Percentiles rank a stretch among this genome's conserved stretches.
Evolutionary conservation across 1,140 invertebrate genomes (phyloP).

Genomic region (Mamestra configurata): DNA sequence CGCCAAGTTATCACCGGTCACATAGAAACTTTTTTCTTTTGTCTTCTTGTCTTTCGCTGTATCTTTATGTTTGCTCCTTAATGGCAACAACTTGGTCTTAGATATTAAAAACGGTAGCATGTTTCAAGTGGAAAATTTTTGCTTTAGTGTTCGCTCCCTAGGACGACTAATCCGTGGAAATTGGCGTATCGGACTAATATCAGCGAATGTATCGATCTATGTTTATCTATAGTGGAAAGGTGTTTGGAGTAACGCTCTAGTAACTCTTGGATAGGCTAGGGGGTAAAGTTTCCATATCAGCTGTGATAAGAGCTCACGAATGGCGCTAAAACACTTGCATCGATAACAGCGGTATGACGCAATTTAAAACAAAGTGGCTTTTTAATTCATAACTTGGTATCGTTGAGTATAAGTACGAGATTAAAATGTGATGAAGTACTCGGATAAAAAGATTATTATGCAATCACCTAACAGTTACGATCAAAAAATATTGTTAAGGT

Average conservation of each 20-base stretch:
- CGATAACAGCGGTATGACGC: not conserved
- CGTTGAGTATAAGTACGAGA: not conserved
- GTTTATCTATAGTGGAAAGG: constrained; percentile 58
- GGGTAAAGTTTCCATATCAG: constrained; percentile 52
- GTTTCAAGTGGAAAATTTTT: constrained; percentile 10
- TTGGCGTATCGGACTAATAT: constrained; percentile 56
- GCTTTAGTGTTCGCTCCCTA: not conserved
- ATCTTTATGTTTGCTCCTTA: constrained; percentile 61
- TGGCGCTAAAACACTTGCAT: constrained; percentile 19
- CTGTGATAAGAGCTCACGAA: constrained; percentile 45
- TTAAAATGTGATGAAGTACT: constrained; percentile 2
- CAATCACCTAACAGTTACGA: not conserved
- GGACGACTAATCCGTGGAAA: constrained; percentile 43
- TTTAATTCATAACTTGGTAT: constrained; percentile 16
- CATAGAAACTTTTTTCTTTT: constrained; percentile 63
- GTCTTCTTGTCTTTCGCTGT: constrained; percentile 62
- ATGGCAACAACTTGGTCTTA: constrained; percentile 75
- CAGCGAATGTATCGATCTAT: constrained; percentile 63
- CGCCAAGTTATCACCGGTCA: constrained; percentile 64
- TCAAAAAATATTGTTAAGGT: no score
- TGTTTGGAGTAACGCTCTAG: constrained; percentile 64
- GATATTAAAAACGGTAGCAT: constrained; percentile 80
- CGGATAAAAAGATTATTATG: not conserved
- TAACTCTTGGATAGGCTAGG: constrained; percentile 61
- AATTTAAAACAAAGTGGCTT: not conserved